These are phyloP conservation scores for Trichonephila clavipes DNA, from an alignment of 1,140 invertebrate genomes.

Conservation along the genomic window DNA sequence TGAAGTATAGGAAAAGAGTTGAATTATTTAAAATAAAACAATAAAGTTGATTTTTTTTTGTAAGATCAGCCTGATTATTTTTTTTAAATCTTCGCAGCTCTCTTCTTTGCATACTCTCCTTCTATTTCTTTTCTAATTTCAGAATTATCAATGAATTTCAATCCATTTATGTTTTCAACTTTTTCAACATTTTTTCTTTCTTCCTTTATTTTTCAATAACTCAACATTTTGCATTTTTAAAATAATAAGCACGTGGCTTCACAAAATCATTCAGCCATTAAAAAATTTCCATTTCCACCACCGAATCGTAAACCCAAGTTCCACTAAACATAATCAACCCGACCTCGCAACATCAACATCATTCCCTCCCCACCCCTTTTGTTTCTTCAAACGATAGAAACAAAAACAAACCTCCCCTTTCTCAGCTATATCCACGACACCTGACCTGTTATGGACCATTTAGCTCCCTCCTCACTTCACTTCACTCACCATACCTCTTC, in stretches of 20 bases:
- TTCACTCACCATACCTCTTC: slow-evolving; percentile 24
- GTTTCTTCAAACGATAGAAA: not conserved
- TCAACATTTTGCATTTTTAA: not conserved
- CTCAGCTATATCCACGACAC: slow-evolving; percentile 28
- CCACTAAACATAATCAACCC: not conserved
- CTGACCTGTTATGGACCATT: slow-evolving; percentile 76
- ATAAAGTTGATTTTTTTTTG: too few relatives aligned
- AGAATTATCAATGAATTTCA: too few relatives aligned
- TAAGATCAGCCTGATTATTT: too few relatives aligned
- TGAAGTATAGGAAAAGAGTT: too few relatives aligned
- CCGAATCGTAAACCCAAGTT: not conserved
- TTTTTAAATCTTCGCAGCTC: too few relatives aligned
- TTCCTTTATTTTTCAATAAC: not conserved
- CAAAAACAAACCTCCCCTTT: not conserved
- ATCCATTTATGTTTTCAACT: too few relatives aligned
- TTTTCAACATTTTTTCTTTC: not conserved
- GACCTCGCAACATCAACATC: not conserved
- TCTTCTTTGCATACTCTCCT: too few relatives aligned
- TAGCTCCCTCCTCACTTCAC: slow-evolving; percentile 56
- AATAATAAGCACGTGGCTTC: not conserved
- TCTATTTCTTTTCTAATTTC: too few relatives aligned
- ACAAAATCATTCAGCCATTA: not conserved
- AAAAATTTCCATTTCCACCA: not conserved
- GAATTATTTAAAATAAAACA: too few relatives aligned
- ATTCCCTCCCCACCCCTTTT: not conserved